These are phyloP conservation scores for Drosophila lacertosa DNA, from an alignment of 1,140 invertebrate species.

Conservation along the genomic window DNA sequence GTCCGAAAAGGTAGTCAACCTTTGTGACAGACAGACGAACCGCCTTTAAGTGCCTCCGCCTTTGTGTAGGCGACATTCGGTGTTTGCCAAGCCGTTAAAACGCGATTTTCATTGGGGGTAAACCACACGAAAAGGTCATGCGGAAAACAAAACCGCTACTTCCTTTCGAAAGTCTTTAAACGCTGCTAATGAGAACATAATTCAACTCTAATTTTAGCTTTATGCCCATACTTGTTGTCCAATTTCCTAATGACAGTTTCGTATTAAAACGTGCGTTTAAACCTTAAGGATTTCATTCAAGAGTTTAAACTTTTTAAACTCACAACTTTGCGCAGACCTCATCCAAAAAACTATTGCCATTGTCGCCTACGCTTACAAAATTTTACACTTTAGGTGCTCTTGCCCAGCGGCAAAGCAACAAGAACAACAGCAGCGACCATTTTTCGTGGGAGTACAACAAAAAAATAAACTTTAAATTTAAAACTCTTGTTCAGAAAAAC, in stretches of 20 bases:
- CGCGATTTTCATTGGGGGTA: conserved; percentile 9
- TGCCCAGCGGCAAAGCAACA: conserved; percentile 9
- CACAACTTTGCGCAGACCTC: conserved; percentile 4
- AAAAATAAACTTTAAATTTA: conserved; percentile 20
- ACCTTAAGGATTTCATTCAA: conserved; percentile 7
- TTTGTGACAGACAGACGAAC: conserved; percentile 1
- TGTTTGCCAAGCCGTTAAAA: conserved; percentile 28
- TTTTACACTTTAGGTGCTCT: conserved; percentile 25
- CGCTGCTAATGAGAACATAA: conserved; percentile 11
- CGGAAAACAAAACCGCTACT: neutral
- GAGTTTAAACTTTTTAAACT: conserved; percentile 11
- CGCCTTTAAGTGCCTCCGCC: conserved; percentile 21
- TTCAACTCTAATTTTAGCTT: neutral
- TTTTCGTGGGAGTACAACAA: conserved; percentile 1
- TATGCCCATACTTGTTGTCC: no score
- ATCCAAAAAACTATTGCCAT: conserved; percentile 8
- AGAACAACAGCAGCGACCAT: conserved; percentile 13
- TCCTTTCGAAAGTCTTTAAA: conserved; percentile 9
- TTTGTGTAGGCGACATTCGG: conserved; percentile 24
- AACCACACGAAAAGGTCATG: conserved; percentile 7
- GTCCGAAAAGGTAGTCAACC: conserved; percentile 21
- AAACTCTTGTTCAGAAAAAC: conserved; percentile 19
- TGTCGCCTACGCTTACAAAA: conserved; percentile 28
- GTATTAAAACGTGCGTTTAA: conserved; percentile 24
- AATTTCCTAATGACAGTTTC: conserved; percentile 15